These are phyloP conservation scores for Rhagoletis pomonella DNA, from an alignment of 1,140 invertebrate species.

Conservation along the genomic window DNA sequence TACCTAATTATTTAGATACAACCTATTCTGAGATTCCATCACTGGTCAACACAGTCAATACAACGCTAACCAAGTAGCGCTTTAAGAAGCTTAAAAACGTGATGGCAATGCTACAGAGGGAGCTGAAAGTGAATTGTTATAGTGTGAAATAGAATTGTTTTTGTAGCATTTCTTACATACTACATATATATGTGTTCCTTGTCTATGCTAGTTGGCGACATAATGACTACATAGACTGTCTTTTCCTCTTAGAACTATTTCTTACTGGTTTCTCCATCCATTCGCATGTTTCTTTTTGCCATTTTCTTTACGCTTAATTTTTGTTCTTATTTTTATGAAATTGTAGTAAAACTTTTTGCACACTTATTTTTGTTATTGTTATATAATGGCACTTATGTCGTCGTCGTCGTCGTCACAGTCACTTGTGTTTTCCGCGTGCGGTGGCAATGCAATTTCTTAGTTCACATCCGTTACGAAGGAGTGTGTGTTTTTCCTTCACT, in stretches of 20 bases:
- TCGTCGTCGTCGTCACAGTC: conserved; percentile 37
- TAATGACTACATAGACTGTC: not conserved
- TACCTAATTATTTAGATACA: no score
- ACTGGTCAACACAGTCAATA: no score
- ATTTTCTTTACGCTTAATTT: not conserved
- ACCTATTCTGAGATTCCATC: no score
- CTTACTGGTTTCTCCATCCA: not conserved
- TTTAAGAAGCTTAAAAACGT: no score
- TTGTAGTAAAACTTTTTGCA: not conserved
- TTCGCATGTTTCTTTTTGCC: not conserved
- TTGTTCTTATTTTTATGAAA: conserved; percentile 9
- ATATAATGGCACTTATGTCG: conserved; percentile 28
- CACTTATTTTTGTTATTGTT: not conserved
- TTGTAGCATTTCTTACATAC: not conserved
- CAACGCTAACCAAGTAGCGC: no score
- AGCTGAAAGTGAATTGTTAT: not conserved
- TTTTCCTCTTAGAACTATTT: not conserved
- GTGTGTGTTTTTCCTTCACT: not conserved
- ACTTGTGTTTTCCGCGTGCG: conserved; percentile 14
- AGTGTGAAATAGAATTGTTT: not conserved
- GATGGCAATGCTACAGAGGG: no score
- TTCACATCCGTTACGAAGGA: not conserved
- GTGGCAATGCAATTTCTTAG: not conserved
- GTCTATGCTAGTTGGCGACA: not conserved
- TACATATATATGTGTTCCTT: no score